Conservation (phyloP, 2,888 invertebrate genomes). For the Eulithis prunata region DNA sequence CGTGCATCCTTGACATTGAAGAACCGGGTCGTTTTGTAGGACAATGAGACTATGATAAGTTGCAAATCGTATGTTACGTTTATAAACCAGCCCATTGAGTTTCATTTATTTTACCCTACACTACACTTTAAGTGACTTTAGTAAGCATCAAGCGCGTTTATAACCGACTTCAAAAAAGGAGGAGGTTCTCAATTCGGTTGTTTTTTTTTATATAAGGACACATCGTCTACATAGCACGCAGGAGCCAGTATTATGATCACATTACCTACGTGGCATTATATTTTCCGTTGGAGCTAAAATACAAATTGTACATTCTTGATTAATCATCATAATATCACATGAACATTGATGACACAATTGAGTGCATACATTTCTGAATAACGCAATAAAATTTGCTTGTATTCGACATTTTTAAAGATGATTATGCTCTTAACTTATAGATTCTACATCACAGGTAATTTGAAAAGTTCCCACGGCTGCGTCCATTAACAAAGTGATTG, state of each 20-base stretch:
- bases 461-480: slow-evolving; percentile 47
- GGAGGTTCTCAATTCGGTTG: too few relatives aligned
- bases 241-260: neutral
- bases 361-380: slow-evolving; percentile 1
- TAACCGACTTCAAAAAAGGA: too few relatives aligned
- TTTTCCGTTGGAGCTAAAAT: slow-evolving; percentile 6
- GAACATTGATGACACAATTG: slow-evolving; percentile 1
- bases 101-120: neutral
- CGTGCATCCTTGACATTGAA: slow-evolving; percentile 40
- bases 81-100: neutral
- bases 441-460: slow-evolving; percentile 14
- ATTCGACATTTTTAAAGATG: neutral
- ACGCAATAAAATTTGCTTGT: slow-evolving; percentile 4
- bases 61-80: neutral
- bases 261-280: slow-evolving; percentile 11
- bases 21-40: slow-evolving; percentile 40
- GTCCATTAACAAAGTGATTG: slow-evolving; percentile 50
- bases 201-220: too few relatives aligned
- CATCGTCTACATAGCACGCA: too few relatives aligned
- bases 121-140: neutral
- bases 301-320: slow-evolving; percentile 3
- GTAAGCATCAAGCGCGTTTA: neutral
- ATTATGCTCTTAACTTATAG: too few relatives aligned
- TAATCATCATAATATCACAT: slow-evolving; percentile 21
- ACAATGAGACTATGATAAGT: slow-evolving; percentile 18